Conservation (phyloP, 2,797 vertebrate genomes). For the Potorous gilbertii region DNA sequence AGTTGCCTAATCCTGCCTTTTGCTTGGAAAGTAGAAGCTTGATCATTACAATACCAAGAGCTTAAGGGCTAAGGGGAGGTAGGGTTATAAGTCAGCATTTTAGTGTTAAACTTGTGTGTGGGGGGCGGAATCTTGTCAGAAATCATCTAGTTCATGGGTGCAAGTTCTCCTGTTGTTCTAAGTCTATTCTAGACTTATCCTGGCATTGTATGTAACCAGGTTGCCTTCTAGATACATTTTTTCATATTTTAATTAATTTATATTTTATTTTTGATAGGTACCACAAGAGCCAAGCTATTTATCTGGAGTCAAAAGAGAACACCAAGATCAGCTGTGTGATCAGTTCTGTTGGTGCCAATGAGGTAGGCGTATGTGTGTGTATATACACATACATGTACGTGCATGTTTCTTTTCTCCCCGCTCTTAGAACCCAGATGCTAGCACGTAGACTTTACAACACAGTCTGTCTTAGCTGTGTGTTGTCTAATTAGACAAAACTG, state of each 20-base stretch:
- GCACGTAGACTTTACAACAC: background rate
- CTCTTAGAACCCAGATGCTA: background rate
- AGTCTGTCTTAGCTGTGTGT: background rate
- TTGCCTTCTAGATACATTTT: background rate
- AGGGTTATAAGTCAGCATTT: background rate
- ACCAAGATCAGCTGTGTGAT: constrained; percentile 99
- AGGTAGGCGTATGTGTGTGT: constrained; percentile 85
- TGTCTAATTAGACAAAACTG: constrained; percentile 18
- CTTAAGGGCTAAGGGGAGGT: background rate
- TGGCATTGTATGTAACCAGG: background rate
- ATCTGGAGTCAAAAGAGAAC: constrained; percentile 98
- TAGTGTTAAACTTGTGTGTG: background rate
- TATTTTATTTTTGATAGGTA: constrained; percentile 87
- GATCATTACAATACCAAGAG: background rate
- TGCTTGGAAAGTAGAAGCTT: background rate
- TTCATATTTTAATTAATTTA: too few species aligned
- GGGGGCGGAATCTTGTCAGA: background rate
- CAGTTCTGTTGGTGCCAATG: constrained; percentile 98
- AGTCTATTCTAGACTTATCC: background rate
- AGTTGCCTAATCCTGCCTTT: background rate
- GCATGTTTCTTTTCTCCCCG: background rate
- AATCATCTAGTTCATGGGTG: background rate
- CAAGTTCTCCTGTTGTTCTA: background rate
- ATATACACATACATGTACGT: background rate
- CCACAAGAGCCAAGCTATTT: constrained; percentile 99